Conservation (phyloP, 2,888 invertebrate species). For the Galeopsomyia nigrocyanea region DNA sequence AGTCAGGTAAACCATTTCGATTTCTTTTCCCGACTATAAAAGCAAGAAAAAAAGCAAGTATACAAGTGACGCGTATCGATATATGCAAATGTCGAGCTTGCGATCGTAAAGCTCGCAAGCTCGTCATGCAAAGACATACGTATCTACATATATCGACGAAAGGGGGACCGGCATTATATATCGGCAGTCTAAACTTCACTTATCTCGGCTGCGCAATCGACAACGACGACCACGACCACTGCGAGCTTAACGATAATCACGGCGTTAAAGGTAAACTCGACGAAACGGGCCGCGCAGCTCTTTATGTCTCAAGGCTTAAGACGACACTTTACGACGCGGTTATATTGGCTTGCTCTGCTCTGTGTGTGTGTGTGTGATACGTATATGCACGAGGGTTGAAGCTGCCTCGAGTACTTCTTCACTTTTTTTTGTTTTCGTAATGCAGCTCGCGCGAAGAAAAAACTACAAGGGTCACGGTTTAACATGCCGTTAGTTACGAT, state of each 20-base stretch:
- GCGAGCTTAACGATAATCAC: slow-evolving; percentile 58
- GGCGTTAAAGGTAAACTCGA: slow-evolving; percentile 57
- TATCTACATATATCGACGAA: no score
- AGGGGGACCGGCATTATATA: slow-evolving; percentile 54
- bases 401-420: background rate
- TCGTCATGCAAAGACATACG: slow-evolving; percentile 35
- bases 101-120: slow-evolving; percentile 63
- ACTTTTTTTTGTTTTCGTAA: background rate
- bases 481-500: no score
- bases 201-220: slow-evolving; percentile 42
- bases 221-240: background rate
- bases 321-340: slow-evolving; percentile 32
- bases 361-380: background rate
- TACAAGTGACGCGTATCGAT: slow-evolving; percentile 48
- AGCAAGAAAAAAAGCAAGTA: no score
- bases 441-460: no score
- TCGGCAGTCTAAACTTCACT: slow-evolving; percentile 59
- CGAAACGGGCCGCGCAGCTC: slow-evolving; percentile 56
- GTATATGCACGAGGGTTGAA: background rate
- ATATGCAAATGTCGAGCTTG: slow-evolving; percentile 59
- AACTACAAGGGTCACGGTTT: no score
- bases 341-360: slow-evolving; percentile 16
- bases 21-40: no score
- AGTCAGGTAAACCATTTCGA: no score
- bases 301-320: slow-evolving; percentile 31